phyloP scores from a whole-genome alignment of 2,113 vertebrate species.

The Physeter macrocephalus region DNA sequence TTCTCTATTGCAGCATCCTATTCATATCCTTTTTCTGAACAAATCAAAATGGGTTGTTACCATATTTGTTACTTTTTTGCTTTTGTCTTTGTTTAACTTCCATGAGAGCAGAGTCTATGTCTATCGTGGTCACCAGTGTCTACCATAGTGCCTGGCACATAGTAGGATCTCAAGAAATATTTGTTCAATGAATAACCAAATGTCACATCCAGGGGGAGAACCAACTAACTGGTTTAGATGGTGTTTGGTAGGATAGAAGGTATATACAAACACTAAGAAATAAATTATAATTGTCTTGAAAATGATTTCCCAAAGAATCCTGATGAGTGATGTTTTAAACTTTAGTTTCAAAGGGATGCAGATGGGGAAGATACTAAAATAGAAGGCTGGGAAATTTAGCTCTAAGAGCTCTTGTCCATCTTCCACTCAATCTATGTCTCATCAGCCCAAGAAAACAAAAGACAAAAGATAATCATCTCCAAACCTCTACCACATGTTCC shows the following conservation, averaged over 20 bases:
- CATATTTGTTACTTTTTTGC: background rate
- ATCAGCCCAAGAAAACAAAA: slow-evolving; percentile 11
- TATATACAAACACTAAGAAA: background rate
- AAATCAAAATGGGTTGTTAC: background rate
- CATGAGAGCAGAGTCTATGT: background rate
- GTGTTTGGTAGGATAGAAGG: background rate
- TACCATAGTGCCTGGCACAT: background rate
- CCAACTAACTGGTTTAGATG: background rate
- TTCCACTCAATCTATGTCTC: slow-evolving; percentile 11
- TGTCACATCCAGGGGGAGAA: background rate
- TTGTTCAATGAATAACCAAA: background rate
- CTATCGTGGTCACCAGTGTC: background rate
- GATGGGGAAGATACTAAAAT: slow-evolving; percentile 10
- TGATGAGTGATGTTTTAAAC: background rate
- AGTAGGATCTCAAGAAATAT: background rate
- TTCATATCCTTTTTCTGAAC: background rate
- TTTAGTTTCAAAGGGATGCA: background rate
- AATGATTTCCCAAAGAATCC: background rate
- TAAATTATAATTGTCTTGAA: slow-evolving; percentile 15
- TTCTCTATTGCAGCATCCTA: background rate
- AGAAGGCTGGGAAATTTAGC: background rate
- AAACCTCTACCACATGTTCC: slow-evolving; percentile 16
- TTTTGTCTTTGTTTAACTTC: background rate
- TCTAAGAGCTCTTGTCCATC: background rate
- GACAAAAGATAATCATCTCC: slow-evolving; percentile 39